Evolutionary conservation across 2,113 vertebrate genomes (phyloP), one percentile per base, ranked within the genome.

Genomic region (Myiopsitta monachus): DNA sequence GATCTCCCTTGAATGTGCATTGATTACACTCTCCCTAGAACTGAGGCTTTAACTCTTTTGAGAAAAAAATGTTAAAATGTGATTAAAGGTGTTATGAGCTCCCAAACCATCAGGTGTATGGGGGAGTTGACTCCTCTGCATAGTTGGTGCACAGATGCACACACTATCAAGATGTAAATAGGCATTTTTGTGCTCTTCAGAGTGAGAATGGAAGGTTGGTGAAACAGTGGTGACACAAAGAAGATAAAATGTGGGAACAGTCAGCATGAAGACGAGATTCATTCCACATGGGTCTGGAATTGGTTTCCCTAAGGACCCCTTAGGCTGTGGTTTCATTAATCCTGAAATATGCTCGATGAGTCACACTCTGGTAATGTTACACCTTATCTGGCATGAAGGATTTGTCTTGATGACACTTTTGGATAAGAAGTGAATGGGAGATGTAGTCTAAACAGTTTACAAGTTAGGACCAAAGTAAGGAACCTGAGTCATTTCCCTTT

Each of bases 71-170:
- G 2, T 49, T 39, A 31, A 38, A 23, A 23, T 38, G 19, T 16
- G 31, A 44, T 84, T 44, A 18, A 62, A 88, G 39, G 18, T 27
- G 24, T 18, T 51, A n/a, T 3, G 33, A 61, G 21, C 68, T 52
- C 44, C n/a, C 43, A 63, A 39, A 23, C 41, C 41, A 31, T 6
- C 23, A 30, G 22, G 31, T 67, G 14, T 13, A n/a, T 0, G 0
- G n/a, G 46, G 72, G 16, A 83, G 12, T 5, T 69, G 75, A 44
- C 4, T 66, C 4, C 23, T 63, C 51, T 69, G 24, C 19, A 17
- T 15, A 21, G 30, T 0, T 18, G 49, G 3, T 0, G 0, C 47
- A 33, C 1, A 80, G 83, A 19, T 27, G 5, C 47, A 24, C 2
- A 2, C 23, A 14, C 15, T 23, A 21, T 14, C 18, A 18, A 38